Evolutionary conservation across 2,113 vertebrate species (phyloP).

Genomic region (Onychostoma macrolepis): DNA sequence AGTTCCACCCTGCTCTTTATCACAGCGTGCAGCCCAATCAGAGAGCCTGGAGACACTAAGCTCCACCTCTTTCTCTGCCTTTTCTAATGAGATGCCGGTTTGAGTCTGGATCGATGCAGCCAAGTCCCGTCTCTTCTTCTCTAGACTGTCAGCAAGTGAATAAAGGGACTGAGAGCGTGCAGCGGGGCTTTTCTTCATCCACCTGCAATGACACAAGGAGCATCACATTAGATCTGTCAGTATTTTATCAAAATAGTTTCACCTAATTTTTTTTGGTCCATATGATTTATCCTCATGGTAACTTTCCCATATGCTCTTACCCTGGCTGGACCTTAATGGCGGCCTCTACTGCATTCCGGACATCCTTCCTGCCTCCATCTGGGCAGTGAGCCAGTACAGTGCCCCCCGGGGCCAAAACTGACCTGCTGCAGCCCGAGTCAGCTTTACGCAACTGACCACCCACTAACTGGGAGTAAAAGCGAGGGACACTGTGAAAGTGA

Average conservation of each 20-base stretch:
- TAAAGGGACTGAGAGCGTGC: constrained; percentile 78
- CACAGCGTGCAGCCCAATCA: constrained; percentile 81
- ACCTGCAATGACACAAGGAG: constrained; percentile 67
- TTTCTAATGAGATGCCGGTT: constrained; percentile 62
- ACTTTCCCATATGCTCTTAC: constrained; percentile 66
- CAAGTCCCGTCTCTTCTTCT: constrained; percentile 71
- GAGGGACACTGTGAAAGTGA: constrained; percentile 68
- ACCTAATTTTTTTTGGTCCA: neutral
- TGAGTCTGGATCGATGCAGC: constrained; percentile 64
- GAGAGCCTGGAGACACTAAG: constrained; percentile 77
- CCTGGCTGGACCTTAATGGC: constrained; percentile 81
- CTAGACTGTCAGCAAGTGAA: constrained; percentile 80
- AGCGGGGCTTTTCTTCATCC: constrained; percentile 76
- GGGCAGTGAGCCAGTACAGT: constrained; percentile 76
- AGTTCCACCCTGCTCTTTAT: constrained; percentile 74
- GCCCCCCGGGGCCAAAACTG: constrained; percentile 72
- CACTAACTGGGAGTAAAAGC: constrained; percentile 77
- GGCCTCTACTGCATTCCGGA: constrained; percentile 82
- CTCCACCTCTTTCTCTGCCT: constrained; percentile 78
- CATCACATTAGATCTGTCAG: neutral
- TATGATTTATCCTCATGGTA: neutral
- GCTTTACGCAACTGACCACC: constrained; percentile 82
- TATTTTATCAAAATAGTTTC: neutral
- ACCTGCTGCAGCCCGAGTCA: constrained; percentile 77
- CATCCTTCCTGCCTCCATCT: constrained; percentile 82